Evolutionary conservation across 2,113 vertebrate genomes (phyloP).

Genomic region (Rhinoderma darwinii): DNA sequence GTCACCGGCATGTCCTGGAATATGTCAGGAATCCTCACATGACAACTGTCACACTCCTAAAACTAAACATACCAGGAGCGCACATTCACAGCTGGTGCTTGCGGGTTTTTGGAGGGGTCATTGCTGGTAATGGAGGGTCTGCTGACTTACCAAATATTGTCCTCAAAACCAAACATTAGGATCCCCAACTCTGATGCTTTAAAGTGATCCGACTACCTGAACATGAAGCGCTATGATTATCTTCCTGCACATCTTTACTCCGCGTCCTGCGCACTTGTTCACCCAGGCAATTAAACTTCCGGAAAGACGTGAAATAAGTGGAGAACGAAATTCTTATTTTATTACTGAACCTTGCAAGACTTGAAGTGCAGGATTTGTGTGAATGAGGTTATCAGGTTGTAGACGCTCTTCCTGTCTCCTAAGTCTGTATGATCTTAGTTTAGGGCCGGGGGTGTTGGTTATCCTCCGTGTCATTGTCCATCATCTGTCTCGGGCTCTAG

Average conservation of each 20-base stretch:
- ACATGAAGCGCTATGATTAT: background rate
- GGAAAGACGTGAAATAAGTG: slow-evolving; percentile 13
- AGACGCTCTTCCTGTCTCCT: background rate
- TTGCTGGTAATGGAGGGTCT: no score
- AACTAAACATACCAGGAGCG: background rate
- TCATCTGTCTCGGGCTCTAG: background rate
- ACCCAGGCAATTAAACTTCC: background rate
- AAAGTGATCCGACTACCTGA: background rate
- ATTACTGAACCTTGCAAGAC: slow-evolving; percentile 20
- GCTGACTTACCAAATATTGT: background rate
- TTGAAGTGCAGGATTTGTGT: slow-evolving; percentile 27
- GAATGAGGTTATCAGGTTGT: background rate
- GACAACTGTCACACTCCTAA: slow-evolving; percentile 15
- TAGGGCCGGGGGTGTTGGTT: background rate
- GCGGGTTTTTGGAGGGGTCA: background rate
- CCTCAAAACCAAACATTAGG: background rate
- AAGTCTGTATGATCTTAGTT: background rate
- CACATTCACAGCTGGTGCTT: background rate
- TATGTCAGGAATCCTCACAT: slow-evolving; percentile 22
- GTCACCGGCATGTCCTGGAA: background rate
- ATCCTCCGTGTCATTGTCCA: background rate
- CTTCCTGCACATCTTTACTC: background rate
- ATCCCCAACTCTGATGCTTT: background rate
- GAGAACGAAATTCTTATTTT: background rate
- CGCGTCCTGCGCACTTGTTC: background rate